Evolutionary conservation across 2,113 vertebrate species (phyloP), one percentile per base, ranked within the genome.

Genomic region (Scartelaos histophorus): DNA sequence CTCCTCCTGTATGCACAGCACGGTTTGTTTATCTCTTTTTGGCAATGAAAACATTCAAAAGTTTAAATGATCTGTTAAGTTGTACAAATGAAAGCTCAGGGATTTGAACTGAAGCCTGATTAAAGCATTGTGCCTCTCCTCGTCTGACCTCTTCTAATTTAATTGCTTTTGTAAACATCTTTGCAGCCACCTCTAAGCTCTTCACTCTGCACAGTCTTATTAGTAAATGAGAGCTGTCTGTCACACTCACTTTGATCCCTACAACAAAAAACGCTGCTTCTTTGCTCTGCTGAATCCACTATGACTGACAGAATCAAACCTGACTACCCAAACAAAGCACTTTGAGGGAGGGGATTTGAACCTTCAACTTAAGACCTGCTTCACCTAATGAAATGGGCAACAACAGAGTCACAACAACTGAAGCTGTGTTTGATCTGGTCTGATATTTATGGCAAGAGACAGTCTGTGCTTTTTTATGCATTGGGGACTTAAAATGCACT

Each of bases 401-500:
- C 7, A 43, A 21, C 19, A 38, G 43, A 57, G 17, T 70, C 53
- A 45, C 34, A 70, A 56, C 38, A 72, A 70, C 24, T 61, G 16
- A 74, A n/a, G 57, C 51, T 7, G 10, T 34, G 43, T 71, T 70
- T 74, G 51, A 81, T 73, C 69, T 43, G 22, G 61, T 2, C 21
- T 29, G 16, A 58, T 67, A 70, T 70, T 60, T 64, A 73, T 83
- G 45, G 15, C 19, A 24, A 43, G 16, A 66, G 69, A 82, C 60
- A 71, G 45, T 5, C 73, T 51, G 49, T 45, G 35, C 29, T 57
- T 81, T n/a, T 75, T 74, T 74, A 61, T 75, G 70, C 75, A 76
- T 56, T 56, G 62, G 71, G 54, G 69, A 81, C 58, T 75, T 70
- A 51, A 73, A 85, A 74, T 73, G 75, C 64, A 74, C 69, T 75